Evolutionary conservation across 2,113 vertebrate genomes (phyloP).

Genomic region (Uropsilus gracilis): DNA sequence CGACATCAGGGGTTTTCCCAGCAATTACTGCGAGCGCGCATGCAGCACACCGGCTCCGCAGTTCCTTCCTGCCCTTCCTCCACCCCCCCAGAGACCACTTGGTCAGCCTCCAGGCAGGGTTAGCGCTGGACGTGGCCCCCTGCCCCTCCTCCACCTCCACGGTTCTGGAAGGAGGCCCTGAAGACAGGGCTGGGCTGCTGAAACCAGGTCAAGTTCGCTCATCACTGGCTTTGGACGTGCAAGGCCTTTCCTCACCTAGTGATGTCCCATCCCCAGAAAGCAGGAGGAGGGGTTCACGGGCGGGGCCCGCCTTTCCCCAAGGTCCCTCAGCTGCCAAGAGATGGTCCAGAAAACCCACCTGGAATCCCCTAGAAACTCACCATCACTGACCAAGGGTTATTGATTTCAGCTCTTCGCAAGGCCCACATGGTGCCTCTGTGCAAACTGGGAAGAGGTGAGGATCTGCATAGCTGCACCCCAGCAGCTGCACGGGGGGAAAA

Average conservation of each 20-base stretch:
- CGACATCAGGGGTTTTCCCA: conserved; percentile 74
- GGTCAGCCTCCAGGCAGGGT: conserved; percentile 32
- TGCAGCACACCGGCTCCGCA: conserved; percentile 36
- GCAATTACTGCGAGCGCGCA: conserved; percentile 69
- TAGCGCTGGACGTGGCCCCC: neutral
- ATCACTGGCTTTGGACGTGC: neutral
- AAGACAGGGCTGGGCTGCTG: neutral
- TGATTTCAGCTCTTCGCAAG: neutral
- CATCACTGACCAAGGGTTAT: neutral
- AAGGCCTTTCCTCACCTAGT: neutral
- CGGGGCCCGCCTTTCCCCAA: neutral
- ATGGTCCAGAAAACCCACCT: neutral
- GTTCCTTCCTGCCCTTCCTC: conserved; percentile 72
- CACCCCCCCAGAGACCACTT: conserved; percentile 9
- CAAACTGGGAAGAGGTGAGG: neutral
- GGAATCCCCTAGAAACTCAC: neutral
- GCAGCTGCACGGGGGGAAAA: neutral
- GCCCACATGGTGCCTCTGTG: neutral
- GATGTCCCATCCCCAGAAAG: rapidly evolving
- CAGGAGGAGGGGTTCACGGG: neutral
- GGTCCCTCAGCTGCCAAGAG: neutral
- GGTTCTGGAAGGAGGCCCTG: neutral
- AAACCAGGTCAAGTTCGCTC: neutral
- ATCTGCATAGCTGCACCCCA: rapidly evolving
- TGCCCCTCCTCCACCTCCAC: neutral